Evolutionary conservation across 2,888 invertebrate species (phyloP).

Genomic region (Nysson spinosus): DNA sequence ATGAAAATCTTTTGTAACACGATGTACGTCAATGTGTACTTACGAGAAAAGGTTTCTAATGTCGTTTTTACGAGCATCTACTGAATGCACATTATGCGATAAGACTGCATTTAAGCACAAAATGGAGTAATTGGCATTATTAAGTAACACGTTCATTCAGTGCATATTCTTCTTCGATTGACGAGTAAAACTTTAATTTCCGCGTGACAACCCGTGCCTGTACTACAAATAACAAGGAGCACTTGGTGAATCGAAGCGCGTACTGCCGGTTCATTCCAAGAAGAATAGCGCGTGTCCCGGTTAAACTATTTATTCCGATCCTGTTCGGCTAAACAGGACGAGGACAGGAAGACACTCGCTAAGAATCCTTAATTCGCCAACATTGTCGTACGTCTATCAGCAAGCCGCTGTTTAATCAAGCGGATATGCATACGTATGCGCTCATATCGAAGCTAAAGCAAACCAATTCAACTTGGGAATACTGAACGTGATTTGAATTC

Average conservation of each 20-base stretch:
- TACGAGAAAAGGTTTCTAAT: too few species aligned
- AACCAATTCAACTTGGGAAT: slow-evolving; percentile 23
- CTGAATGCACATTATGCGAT: too few species aligned
- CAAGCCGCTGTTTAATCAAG: slow-evolving; percentile 49
- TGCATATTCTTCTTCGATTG: neutral
- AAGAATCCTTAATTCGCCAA: slow-evolving; percentile 70
- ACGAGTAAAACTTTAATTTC: slow-evolving; percentile 28
- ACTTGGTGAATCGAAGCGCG: slow-evolving; percentile 55
- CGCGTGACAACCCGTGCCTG: slow-evolving; percentile 26
- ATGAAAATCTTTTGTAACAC: too few species aligned
- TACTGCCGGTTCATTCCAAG: slow-evolving; percentile 53
- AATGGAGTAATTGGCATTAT: neutral
- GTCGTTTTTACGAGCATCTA: too few species aligned
- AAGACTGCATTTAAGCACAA: too few species aligned
- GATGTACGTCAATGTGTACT: too few species aligned
- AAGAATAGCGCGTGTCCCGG: slow-evolving; percentile 62
- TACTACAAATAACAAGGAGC: slow-evolving; percentile 15
- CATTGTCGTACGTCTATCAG: slow-evolving; percentile 55
- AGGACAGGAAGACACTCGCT: slow-evolving; percentile 66
- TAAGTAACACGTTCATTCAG: neutral
- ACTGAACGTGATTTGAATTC: slow-evolving; percentile 16
- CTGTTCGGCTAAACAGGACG: slow-evolving; percentile 63
- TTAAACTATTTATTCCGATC: slow-evolving; percentile 62
- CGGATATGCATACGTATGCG: slow-evolving; percentile 37
- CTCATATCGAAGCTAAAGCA: slow-evolving; percentile 11